Base-by-base conservation (phyloP, 2,888 invertebrate species). In the Drosophila suboccidentalis region DNA sequence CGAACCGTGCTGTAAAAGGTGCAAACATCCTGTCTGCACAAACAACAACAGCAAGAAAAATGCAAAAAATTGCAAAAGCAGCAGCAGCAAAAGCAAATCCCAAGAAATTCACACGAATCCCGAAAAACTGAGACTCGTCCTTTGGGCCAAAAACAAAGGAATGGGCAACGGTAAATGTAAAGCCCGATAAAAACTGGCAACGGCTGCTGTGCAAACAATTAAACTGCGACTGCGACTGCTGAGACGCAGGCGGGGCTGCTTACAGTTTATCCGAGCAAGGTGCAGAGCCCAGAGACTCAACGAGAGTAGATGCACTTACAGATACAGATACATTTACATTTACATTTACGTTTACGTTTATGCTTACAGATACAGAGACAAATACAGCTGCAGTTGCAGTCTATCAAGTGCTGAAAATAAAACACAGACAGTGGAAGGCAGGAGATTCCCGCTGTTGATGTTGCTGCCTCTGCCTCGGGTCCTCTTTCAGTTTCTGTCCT, bases 181-280 rank as follows among this genome's bases (percentile, higher is more conserved):
- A 64, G 59, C 51, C 67, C 66, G 78, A 78, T 81, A 73, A 80
- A 73, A 58, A 39, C 66, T 73, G 58, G 71, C 53, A 65, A 64
- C 80, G 54, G 70, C 87, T 89, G 82, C 82, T 89, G 82, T 76
- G 81, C 87, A 89, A 87, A 87, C 82, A 87, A 82, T 82, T 83
- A 87, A 83, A 73, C 64, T 47, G 51, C 47, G 50, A 73, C 58
- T 47, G 51, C 47, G 50, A 47, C 10, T 32, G 60, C 47, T n/a
- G 66, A 44, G 70, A 54, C 41, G 66, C 51, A 39, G 59, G 32
- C 34, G 47, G 47, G 32, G 58, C 29, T 62, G 77, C 29, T 49
- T 49, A 43, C 64, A 47, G 63, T 44, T 46, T 32, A 59, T 13
- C 47, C 54, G 47, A 69, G 80, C 78, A 83, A 82, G 86, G 81